Evolutionary conservation across 2,888 invertebrate species (phyloP), one percentile per base, ranked within the genome.

Genomic region (Caradrina kadenii): DNA sequence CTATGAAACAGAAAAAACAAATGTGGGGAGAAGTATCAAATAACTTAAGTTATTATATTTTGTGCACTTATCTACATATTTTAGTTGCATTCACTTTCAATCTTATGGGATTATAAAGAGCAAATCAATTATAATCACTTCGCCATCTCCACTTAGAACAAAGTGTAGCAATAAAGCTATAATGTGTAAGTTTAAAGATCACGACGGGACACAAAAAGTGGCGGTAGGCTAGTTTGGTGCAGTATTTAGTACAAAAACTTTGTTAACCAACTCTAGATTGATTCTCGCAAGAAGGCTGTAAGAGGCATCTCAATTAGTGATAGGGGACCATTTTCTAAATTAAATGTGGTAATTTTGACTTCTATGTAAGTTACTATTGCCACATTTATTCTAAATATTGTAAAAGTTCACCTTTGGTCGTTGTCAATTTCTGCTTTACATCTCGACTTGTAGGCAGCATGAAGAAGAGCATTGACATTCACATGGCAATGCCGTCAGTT

Each of bases 181-280:
- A 58, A 63, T 69, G 69, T 56, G 56, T 39, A 35, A 62, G 58
- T 64, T 58, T 56, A 80, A 76, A 69, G 52, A 80, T 56, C 80
- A 64, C 54, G 22, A 62, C 1, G 10, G 17, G 1, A 31, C 35
- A 79, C 81, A 77, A 76, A 80, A 77, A 77, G 26, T 42, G 52
- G 0, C 26, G 6, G 45, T 19, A 35, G 54, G 54, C 48, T 56
- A 5, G 52, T 58, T 50, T 50, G 53, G 74, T n/a, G 7, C 17
- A 62, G 66, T 73, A 26, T 65, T 73, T 65, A 45, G 48, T 26
- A 45, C 63, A 80, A 80, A 80, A 80, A 77, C 80, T 7, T 7
- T 13, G 61, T 66, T 80, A 48, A 77, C 65, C 48, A 69, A 80
- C 60, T 69, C 49, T 63, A 80, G 69, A 77, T 77, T 77, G 65